A percentile compares a stretch with the other conserved stretches of the same genome.
These are phyloP conservation scores for Tridacna crocea DNA, from an alignment of 2,888 invertebrate genomes.

Conservation along the genomic window DNA sequence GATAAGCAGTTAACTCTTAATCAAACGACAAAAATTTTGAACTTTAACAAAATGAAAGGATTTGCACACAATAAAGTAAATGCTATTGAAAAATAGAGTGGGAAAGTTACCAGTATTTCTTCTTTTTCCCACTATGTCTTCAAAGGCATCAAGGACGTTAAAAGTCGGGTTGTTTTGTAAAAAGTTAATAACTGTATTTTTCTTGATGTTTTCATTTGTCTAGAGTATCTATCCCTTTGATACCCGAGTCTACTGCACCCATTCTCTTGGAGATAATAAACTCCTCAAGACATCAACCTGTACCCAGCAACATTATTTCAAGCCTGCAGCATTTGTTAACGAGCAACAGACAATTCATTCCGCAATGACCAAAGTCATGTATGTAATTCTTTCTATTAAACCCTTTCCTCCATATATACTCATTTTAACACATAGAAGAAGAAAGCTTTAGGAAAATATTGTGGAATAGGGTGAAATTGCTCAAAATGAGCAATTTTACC, in stretches of 20 bases:
- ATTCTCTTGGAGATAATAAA: conserved; percentile 41
- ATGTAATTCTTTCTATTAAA: not conserved
- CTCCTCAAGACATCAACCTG: conserved; percentile 56
- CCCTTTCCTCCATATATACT: not conserved
- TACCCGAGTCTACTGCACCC: conserved; percentile 63
- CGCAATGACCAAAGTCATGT: conserved; percentile 67
- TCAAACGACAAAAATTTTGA: too few species aligned
- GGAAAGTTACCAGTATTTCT: not conserved
- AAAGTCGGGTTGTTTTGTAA: too few species aligned
- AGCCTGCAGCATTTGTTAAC: conserved; percentile 51
- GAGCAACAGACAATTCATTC: conserved; percentile 24
- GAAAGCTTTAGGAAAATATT: too few species aligned
- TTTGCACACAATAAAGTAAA: too few species aligned
- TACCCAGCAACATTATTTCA: conserved; percentile 64
- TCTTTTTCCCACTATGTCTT: not conserved
- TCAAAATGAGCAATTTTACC: not conserved
- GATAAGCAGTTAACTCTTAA: too few species aligned
- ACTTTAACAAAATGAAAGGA: too few species aligned
- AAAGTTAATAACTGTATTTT: too few species aligned
- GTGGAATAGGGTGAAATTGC: not conserved
- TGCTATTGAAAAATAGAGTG: too few species aligned
- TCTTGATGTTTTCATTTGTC: conserved; percentile 2
- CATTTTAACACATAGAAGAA: too few species aligned
- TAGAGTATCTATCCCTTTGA: conserved; percentile 70
- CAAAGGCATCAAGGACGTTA: not conserved